These are phyloP conservation scores for Eupeodes luniger DNA, from an alignment of 2,888 invertebrate genomes.

Conservation along the genomic window DNA sequence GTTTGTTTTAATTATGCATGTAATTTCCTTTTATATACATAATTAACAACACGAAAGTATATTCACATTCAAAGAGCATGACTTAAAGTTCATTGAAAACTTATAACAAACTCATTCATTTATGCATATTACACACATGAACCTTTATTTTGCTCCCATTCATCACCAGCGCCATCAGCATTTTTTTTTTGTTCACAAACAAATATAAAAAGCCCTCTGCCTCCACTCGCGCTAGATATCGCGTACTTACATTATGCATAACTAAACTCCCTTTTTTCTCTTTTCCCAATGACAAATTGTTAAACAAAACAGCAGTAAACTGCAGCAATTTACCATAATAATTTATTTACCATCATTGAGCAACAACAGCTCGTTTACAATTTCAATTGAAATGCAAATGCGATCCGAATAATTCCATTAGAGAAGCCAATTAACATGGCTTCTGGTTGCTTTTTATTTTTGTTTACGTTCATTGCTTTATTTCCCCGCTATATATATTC, in stretches of 20 bases:
- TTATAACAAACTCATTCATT: constrained; percentile 22
- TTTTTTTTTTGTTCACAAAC: background rate
- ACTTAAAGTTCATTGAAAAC: constrained; percentile 15
- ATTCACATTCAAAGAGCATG: background rate
- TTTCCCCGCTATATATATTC: constrained; percentile 9
- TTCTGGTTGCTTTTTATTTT: constrained; percentile 50
- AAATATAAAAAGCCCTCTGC: background rate
- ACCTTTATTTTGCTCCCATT: constrained; percentile 22
- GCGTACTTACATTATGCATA: constrained; percentile 11
- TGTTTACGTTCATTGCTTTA: constrained; percentile 7
- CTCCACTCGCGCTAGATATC: background rate
- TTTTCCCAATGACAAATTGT: constrained; percentile 39
- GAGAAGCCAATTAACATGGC: constrained; percentile 74
- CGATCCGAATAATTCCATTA: constrained; percentile 76
- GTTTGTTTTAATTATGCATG: background rate
- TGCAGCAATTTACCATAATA: constrained; percentile 71
- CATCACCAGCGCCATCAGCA: constrained; percentile 39
- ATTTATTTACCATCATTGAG: constrained; percentile 74
- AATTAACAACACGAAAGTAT: background rate
- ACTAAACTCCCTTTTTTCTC: constrained; percentile 27
- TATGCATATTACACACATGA: background rate
- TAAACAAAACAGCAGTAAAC: constrained; percentile 69
- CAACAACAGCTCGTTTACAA: constrained; percentile 74
- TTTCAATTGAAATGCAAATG: constrained; percentile 76
- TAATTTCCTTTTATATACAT: background rate